A percentile compares a stretch with the other conserved stretches of the same genome.
These are phyloP conservation scores for Botia kubotai DNA, from an alignment of 2,797 vertebrate species.

Conservation along the genomic window DNA sequence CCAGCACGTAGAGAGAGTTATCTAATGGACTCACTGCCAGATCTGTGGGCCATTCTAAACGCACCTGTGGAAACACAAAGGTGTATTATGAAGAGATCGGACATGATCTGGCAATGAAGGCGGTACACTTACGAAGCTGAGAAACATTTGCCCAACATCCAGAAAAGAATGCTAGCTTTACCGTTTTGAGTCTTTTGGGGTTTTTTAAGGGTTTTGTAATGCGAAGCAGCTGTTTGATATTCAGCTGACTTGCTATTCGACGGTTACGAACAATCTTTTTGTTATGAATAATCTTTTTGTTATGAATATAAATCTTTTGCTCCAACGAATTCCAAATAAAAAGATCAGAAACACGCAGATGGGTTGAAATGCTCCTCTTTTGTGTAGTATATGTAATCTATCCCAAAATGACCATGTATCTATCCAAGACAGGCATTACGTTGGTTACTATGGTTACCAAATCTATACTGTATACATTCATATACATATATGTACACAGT, in stretches of 20 bases:
- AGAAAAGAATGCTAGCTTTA: neutral
- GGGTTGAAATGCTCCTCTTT: neutral
- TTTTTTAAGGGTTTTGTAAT: neutral
- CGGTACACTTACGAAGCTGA: neutral
- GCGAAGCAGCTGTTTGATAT: neutral
- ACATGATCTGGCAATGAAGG: neutral
- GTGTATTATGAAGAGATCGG: slow-evolving; percentile 4
- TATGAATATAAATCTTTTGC: neutral
- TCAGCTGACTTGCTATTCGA: neutral
- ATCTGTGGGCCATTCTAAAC: slow-evolving; percentile 88
- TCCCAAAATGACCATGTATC: neutral
- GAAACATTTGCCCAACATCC: neutral
- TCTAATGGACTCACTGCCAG: slow-evolving; percentile 87
- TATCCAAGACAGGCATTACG: neutral
- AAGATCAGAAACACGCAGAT: neutral
- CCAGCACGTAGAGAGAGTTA: slow-evolving; percentile 87
- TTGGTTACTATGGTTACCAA: neutral
- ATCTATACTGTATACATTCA: neutral
- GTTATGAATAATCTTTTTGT: neutral
- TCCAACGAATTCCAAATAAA: neutral
- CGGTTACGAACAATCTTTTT: neutral
- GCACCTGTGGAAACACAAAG: slow-evolving; percentile 74
- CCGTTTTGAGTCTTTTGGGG: neutral
- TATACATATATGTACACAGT: neutral
- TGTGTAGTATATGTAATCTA: neutral